These are phyloP conservation scores for Sinocyclocheilus anshuiensis DNA, from an alignment of 2,113 vertebrate genomes.

Conservation along the genomic window DNA sequence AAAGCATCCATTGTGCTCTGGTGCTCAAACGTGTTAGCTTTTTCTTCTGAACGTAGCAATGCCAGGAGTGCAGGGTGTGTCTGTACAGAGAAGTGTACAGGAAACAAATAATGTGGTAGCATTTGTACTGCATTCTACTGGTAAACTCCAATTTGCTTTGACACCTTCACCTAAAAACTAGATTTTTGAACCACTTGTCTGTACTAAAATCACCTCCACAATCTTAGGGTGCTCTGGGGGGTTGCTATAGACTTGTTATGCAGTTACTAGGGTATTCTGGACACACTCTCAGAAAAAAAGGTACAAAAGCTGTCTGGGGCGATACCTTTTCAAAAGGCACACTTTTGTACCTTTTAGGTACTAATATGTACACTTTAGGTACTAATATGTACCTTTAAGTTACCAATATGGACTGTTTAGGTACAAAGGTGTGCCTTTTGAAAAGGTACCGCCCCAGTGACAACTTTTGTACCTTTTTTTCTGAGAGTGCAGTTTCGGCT, in stretches of 20 bases:
- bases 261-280: neutral
- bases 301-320: too few species aligned
- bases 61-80: neutral
- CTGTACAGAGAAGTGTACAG: neutral
- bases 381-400: too few species aligned
- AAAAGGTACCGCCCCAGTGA: too few species aligned
- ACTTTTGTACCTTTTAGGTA: too few species aligned
- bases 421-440: too few species aligned
- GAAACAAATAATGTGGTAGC: neutral
- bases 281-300: too few species aligned
- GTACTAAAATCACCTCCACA: neutral
- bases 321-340: too few species aligned
- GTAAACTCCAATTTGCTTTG: too few species aligned
- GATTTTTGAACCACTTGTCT: neutral
- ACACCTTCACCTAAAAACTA: neutral
- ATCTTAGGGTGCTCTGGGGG: neutral
- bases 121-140: neutral
- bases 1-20: neutral
- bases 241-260: neutral
- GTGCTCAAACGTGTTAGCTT: constrained; percentile 1
- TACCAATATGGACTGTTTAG: too few species aligned
- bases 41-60: neutral
- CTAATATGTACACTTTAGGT: too few species aligned
- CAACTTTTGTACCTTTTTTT: too few species aligned
- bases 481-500: neutral